A percentile compares a stretch with the other conserved stretches of the same genome.
Conservation (phyloP, 2,113 vertebrate genomes). For the Marmota flaviventris region DNA sequence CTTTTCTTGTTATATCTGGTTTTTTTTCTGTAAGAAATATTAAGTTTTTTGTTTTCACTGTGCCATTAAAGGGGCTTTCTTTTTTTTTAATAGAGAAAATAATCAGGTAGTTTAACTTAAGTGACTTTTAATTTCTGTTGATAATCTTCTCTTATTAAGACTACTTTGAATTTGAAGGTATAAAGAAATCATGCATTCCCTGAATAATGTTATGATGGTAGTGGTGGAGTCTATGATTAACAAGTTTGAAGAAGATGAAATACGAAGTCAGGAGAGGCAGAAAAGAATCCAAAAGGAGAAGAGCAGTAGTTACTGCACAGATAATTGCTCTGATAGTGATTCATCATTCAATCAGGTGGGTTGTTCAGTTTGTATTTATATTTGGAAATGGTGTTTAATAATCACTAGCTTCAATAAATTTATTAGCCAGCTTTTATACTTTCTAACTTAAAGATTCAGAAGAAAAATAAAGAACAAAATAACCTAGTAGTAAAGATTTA, state of each 20-base stretch:
- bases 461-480: constrained; percentile 31
- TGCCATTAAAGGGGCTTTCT: neutral
- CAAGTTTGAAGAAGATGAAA: constrained; percentile 95
- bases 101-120: neutral
- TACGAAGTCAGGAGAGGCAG: constrained; percentile 90
- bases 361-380: neutral
- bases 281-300: constrained; percentile 87
- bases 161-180: constrained; percentile 89
- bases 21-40: neutral
- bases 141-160: constrained; percentile 50
- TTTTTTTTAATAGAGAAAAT: neutral
- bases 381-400: constrained; percentile 30
- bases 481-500: constrained; percentile 20
- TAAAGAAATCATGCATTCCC: constrained; percentile 94
- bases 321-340: constrained; percentile 98
- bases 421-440: neutral
- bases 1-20: neutral
- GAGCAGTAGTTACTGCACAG: constrained; percentile 88
- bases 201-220: constrained; percentile 93
- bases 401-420: neutral
- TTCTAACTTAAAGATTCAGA: constrained; percentile 15
- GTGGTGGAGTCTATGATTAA: constrained; percentile 95
- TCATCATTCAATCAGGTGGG: constrained; percentile 96
- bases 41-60: constrained; percentile 32
- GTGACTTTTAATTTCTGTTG: neutral